Base-by-base conservation (phyloP, 2,113 vertebrate species). In the Litocranius walleri region DNA sequence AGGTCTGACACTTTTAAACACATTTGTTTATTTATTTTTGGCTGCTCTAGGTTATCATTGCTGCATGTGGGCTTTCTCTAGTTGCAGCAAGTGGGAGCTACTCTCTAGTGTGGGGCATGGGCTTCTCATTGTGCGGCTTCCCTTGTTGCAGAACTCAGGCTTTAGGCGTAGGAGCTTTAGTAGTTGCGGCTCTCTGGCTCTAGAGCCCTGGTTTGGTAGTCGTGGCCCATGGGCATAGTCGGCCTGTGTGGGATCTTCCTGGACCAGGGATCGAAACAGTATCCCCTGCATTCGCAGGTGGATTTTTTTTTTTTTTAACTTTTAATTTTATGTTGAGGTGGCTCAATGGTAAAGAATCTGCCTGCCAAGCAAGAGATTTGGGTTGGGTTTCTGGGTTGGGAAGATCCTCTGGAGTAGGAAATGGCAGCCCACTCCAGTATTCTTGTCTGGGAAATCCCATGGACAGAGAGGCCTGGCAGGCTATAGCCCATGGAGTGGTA, bases 111-210 rank as follows among this genome's bases (percentile, higher is more conserved):
- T 7, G 23, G 23, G 14, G 71, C 40, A 2, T 14, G 40, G 36
- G 40, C 40, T 14, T 27, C 71, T 43, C 71, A 77, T 0, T 1
- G 36, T 14, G 71, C 0, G 40, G 71, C 36, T 43, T 43, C 40
- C 12, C 40, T 77, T 27, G 71, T 1, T 43, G 71, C 71, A 77
- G 71, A 43, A 9, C 36, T 77, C 36, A 43, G 67, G 71, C 71
- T 13, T 23, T 25, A 25, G 71, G 71, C 21, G 0, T 1, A 27
- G 23, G 71, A 14, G 36, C 23, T 43, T 43, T 77, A 43, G 40
- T 3, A 7, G 71, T 4, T 43, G 71, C 2, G 5, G 36, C 6
- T 25, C 71, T 77, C 71, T 12, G 5, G n/a, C 67, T 71, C 67
- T 12, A 3, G 19, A 23, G 67, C n/a, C 23, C 67, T 40, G 67